Evolutionary conservation across 2,888 invertebrate species (phyloP).

Genomic region (Patella pellucida): DNA sequence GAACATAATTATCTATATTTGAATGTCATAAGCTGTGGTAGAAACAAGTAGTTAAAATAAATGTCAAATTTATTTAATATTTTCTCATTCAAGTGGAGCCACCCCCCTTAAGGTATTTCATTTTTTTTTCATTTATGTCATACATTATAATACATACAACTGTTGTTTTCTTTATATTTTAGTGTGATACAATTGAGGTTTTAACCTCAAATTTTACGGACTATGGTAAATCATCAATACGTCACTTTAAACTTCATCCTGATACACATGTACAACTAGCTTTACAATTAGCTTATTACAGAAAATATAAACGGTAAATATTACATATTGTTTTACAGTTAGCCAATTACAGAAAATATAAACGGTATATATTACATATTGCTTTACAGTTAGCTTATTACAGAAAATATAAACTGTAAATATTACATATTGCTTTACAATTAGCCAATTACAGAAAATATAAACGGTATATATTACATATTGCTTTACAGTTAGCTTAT

Average conservation of each 20-base stretch:
- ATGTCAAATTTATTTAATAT: too few relatives aligned
- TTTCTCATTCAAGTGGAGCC: too few relatives aligned
- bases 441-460: too few relatives aligned
- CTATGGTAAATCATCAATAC: constrained; percentile 75
- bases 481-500: too few relatives aligned
- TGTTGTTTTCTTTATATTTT: constrained; percentile 22
- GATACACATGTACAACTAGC: constrained; percentile 77
- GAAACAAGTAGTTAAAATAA: too few relatives aligned
- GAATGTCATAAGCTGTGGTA: too few relatives aligned
- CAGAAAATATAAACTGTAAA: constrained; percentile 72
- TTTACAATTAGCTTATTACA: constrained; percentile 76
- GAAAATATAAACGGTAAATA: constrained; percentile 72
- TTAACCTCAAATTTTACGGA: constrained; percentile 70
- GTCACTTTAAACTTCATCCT: constrained; percentile 75
- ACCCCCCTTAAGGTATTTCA: too few relatives aligned
- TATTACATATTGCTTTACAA: too few relatives aligned
- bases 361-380: constrained; percentile 73
- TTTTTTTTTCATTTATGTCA: too few relatives aligned
- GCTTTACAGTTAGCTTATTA: constrained; percentile 76
- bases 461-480: too few relatives aligned
- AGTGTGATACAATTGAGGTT: constrained; percentile 67
- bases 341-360: constrained; percentile 75
- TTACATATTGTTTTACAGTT: not conserved
- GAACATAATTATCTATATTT: too few relatives aligned
- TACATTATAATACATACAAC: too few relatives aligned